phyloP scores from a whole-genome alignment of 2,888 invertebrate genomes.

The Leptothorax acervorum region DNA sequence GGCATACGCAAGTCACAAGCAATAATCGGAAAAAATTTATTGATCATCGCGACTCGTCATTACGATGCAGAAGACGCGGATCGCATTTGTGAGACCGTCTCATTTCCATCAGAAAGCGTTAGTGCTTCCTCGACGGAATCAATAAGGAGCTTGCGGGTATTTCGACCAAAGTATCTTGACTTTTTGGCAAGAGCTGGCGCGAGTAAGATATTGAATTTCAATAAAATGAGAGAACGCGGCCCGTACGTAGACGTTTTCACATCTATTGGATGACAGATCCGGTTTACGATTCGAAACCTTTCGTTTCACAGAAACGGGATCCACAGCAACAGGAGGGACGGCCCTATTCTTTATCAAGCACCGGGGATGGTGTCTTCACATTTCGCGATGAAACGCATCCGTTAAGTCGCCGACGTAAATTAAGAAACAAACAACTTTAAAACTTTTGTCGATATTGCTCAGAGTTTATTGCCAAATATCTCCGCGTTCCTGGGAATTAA shows the following conservation, averaged over 20 bases:
- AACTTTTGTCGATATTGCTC: slow-evolving; percentile 2
- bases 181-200: not conserved
- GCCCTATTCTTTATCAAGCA: slow-evolving; percentile 1
- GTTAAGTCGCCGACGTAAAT: not conserved
- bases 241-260: not conserved
- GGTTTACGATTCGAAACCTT: slow-evolving; percentile 23
- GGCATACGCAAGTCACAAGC: not conserved
- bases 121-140: not conserved
- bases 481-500: not conserved
- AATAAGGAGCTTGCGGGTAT: not conserved
- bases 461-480: not conserved
- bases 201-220: slow-evolving; percentile 26
- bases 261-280: slow-evolving; percentile 15
- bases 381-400: not conserved
- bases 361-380: not conserved
- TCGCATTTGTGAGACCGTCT: not conserved
- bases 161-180: slow-evolving; percentile 2
- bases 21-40: slow-evolving; percentile 7
- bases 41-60: slow-evolving; percentile 4
- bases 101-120: slow-evolving; percentile 26
- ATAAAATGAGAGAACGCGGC: not conserved
- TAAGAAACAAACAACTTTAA: not conserved
- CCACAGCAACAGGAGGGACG: not conserved
- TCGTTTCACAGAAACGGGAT: not conserved
- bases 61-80: not conserved